Percentiles rank a stretch among this genome's conserved stretches.
Conservation (phyloP, 2,888 invertebrate species). For the Acrobeloides nanus region DNA sequence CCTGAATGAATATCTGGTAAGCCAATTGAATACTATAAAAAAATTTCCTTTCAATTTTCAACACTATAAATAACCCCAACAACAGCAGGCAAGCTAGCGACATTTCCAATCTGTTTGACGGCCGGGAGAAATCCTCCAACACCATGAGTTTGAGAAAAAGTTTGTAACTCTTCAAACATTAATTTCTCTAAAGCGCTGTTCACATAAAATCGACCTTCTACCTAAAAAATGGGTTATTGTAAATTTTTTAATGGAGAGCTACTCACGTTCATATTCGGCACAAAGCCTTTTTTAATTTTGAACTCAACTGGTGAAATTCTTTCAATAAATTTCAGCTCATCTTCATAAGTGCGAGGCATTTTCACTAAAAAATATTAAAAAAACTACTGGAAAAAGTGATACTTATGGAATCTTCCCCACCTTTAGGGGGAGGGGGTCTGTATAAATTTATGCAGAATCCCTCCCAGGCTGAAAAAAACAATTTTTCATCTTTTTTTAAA, state of each 20-base stretch:
- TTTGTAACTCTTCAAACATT: slow-evolving; percentile 90
- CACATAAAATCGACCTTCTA: slow-evolving; percentile 93
- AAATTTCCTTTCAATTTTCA: not conserved
- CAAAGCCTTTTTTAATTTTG: slow-evolving; percentile 95
- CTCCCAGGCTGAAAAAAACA: too few relatives aligned
- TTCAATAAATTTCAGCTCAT: slow-evolving; percentile 85
- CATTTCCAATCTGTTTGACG: slow-evolving; percentile 97
- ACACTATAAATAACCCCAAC: slow-evolving; percentile 63
- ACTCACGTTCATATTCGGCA: slow-evolving; percentile 88
- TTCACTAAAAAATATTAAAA: too few relatives aligned
- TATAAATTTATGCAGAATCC: too few relatives aligned
- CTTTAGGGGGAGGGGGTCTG: too few relatives aligned
- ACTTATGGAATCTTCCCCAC: too few relatives aligned
- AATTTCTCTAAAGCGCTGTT: slow-evolving; percentile 81
- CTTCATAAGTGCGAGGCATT: slow-evolving; percentile 66
- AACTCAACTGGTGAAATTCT: slow-evolving; percentile 76
- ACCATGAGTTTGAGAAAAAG: slow-evolving; percentile 74
- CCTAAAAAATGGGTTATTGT: slow-evolving; percentile 58
- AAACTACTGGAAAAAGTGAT: too few relatives aligned
- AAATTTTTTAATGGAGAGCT: not conserved
- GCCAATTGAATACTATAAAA: slow-evolving; percentile 35
- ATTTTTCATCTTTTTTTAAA: too few relatives aligned
- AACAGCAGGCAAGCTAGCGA: slow-evolving; percentile 93
- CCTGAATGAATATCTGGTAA: slow-evolving; percentile 60
- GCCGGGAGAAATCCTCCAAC: slow-evolving; percentile 94